Evolutionary conservation across 1,140 invertebrate genomes (phyloP).

Genomic region (Rhysida immarginata): DNA sequence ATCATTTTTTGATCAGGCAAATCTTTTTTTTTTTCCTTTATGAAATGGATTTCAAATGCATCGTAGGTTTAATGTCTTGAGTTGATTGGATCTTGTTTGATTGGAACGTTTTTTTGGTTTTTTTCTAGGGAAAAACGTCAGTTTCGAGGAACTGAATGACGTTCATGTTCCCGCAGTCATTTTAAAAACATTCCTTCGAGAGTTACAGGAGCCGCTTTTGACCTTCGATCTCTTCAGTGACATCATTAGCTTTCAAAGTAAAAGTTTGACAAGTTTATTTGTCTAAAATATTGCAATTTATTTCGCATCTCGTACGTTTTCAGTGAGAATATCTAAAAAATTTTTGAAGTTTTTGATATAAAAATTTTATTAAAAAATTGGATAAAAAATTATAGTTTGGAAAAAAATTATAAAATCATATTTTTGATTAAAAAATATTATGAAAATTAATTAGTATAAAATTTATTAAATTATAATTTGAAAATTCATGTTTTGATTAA

Average conservation of each 20-base stretch:
- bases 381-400: too few relatives aligned
- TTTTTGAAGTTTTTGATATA: too few relatives aligned
- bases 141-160: constrained; percentile 53
- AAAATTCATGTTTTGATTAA: too few relatives aligned
- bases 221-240: constrained; percentile 91
- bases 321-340: too few relatives aligned
- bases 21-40: neutral
- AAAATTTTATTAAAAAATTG: too few relatives aligned
- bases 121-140: constrained; percentile 32
- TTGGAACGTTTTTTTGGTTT: neutral
- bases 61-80: too few relatives aligned
- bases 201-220: constrained; percentile 82
- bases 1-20: too few relatives aligned
- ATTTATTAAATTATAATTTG: too few relatives aligned
- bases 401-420: too few relatives aligned
- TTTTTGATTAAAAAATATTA: too few relatives aligned
- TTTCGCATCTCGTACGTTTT: too few relatives aligned
- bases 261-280: constrained; percentile 19
- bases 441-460: too few relatives aligned
- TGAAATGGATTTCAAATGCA: neutral
- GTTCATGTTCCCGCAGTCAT: constrained; percentile 86
- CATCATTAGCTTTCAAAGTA: constrained; percentile 79
- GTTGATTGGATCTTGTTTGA: constrained; percentile 20
- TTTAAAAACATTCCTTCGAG: constrained; percentile 84
- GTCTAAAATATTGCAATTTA: neutral